Base-by-base conservation (phyloP, 1,140 invertebrate genomes). In the Eufriesea mexicana region DNA sequence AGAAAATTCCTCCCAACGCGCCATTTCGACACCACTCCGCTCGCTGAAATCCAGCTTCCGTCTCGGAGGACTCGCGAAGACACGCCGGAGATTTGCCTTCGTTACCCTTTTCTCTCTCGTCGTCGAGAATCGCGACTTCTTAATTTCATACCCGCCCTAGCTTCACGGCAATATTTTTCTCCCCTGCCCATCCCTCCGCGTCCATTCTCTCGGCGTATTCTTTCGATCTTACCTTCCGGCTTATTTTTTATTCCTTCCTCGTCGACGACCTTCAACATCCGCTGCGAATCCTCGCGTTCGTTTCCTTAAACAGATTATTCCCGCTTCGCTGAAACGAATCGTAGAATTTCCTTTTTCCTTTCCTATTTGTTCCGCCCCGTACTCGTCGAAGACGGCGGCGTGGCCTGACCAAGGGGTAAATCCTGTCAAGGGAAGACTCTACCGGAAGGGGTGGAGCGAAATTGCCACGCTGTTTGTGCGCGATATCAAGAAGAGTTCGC, bases 131-230 rank as follows among this genome's bases (percentile, higher is more conserved):
- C 73, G 73, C 62, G 80, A 77, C 51, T 73, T 76, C 73, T 82
- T 82, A 82, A 82, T 82, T 82, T 82, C 42, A 62, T 64, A 54
- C 25, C 25, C 25, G 51, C n/a, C 42, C 35, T 25, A 20, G 23
- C 25, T 8, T 8, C 55, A n/a, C 66, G 20, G 82, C 59, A 54
- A 73, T 57, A 51, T 84, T 82, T 68, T 54, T 83, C 79, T 83
- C 70, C 62, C 62, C 20, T 59, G 20, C n/a, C 35, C 8, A 49
- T 25, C 35, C 35, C 66, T 70, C 16, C 9, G 28, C 20, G 28
- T n/a, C 14, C n/a, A 54, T 77, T 20, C 42, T 25, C 49, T 18
- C 74, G 20, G n/a, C 45, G 42, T 45, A 23, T 23, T 20, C 18
- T 47, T 20, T 7, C 42, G 12, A 47, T 5, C 20, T 18, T 54